Conservation (phyloP, 2,888 invertebrate species). For the Aspidiotus destructor region DNA sequence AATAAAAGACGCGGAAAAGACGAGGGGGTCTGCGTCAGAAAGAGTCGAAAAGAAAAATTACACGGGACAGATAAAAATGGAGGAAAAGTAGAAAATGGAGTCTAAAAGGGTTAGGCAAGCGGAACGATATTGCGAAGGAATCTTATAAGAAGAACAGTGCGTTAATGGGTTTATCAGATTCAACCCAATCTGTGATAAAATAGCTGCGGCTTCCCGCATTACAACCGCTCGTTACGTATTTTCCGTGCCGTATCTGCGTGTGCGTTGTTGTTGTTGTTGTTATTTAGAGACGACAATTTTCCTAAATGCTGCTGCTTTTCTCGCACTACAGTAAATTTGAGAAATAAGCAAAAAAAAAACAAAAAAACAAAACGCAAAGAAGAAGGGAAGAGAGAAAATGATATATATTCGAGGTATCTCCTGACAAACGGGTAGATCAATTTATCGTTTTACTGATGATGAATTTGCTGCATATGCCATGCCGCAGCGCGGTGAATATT, state of each 20-base stretch:
- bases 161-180: slow-evolving; percentile 36
- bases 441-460: no score
- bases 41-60: slow-evolving; percentile 25
- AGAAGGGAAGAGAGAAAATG: no score
- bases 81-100: slow-evolving; percentile 32
- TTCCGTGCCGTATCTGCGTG: slow-evolving; percentile 21
- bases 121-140: slow-evolving; percentile 34
- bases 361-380: no score
- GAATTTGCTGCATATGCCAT: no score
- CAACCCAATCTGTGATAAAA: slow-evolving; percentile 23
- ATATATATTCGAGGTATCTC: no score
- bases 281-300: slow-evolving; percentile 20
- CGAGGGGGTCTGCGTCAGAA: slow-evolving; percentile 15
- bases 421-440: no score
- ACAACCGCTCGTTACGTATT: slow-evolving; percentile 18
- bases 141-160: slow-evolving; percentile 34
- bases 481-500: no score
- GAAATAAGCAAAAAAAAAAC: no score
- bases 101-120: slow-evolving; percentile 30
- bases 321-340: no score
- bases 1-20: slow-evolving; percentile 3
- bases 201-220: slow-evolving; percentile 30
- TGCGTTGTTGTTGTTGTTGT: slow-evolving; percentile 32
- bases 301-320: slow-evolving; percentile 15
- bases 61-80: slow-evolving; percentile 32